Conservation (phyloP, 2,888 invertebrate genomes). For the Xanthia icteritia region DNA sequence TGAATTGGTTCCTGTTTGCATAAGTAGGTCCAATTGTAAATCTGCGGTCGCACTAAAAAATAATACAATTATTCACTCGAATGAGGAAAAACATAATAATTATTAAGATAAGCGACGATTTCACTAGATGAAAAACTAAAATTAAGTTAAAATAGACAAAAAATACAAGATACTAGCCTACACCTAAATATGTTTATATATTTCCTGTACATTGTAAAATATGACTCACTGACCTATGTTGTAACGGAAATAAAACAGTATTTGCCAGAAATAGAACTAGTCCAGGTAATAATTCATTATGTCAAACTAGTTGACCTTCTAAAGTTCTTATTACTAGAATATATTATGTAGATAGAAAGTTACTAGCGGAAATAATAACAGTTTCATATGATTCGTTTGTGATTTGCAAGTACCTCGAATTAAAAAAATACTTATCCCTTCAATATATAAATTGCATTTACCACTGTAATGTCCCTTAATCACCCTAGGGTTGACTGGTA, state of each 20-base stretch:
- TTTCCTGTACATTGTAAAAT: no score
- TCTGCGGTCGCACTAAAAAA: not conserved
- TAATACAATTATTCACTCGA: not conserved
- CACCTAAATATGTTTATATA: no score
- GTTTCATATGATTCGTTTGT: no score
- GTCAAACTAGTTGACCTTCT: not conserved
- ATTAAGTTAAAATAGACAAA: not conserved
- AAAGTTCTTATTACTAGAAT: not conserved
- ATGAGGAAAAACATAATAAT: not conserved
- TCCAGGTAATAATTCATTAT: not conserved
- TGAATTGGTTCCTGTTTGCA: no score
- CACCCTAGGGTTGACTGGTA: no score
- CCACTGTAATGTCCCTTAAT: no score
- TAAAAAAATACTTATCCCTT: no score
- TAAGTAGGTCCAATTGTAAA: no score
- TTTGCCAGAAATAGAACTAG: not conserved
- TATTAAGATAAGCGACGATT: not conserved
- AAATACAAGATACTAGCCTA: not conserved
- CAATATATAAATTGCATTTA: no score
- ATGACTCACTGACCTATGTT: not conserved
- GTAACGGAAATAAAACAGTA: slow-evolving; percentile 3
- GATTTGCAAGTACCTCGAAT: no score
- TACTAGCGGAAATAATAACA: no score
- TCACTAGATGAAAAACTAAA: not conserved
- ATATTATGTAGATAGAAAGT: not conserved